Evolutionary conservation across 2,888 invertebrate species (phyloP), one percentile per base, ranked within the genome.

Genomic region (Cosmia pyralina): DNA sequence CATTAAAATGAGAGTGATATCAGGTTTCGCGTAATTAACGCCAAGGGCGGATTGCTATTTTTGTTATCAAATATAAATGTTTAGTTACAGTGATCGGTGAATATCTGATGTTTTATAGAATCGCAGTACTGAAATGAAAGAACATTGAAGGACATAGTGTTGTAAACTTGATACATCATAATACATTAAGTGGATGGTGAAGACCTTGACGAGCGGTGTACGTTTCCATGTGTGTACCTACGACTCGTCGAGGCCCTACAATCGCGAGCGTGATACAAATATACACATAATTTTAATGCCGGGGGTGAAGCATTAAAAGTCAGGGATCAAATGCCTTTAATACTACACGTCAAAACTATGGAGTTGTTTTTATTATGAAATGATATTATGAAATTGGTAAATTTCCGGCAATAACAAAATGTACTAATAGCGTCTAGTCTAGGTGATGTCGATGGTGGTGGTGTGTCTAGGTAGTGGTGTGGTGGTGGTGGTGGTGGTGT

Each of bases 231-330:
- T 82, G 81, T 76, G 81, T 83, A 75, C 78, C 34, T 34, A 41
- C 41, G 79, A 84, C 87, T 89, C 86, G 90, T 93, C 84, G 96
- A 96, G 94, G 95, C 96, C 96, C 91, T 96, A 96, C 96, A 96
- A 96, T 95, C 84, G 95, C 95, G 90, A 95, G 93, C 95, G 94
- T 96, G 95, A 96, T 96, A 96, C 95, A 96, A 95, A 96, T 95
- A 96, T 95, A 96, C 94, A 95, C 94, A 95, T 96, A 95, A 96
- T 96, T 96, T 96, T 96, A 96, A 96, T 96, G 93, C 95, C 93
- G 92, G 93, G 94, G 95, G 96, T 95, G 96, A 96, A 96, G 96
- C 96, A 96, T 96, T 96, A 96, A 95, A 96, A 96, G 96, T 96
- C 96, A 96, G 94, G 96, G 96, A 96, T 96, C 96, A 96, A 96